Base-by-base conservation (phyloP, 2,888 invertebrate genomes). In the Eupithecia tripunctaria region DNA sequence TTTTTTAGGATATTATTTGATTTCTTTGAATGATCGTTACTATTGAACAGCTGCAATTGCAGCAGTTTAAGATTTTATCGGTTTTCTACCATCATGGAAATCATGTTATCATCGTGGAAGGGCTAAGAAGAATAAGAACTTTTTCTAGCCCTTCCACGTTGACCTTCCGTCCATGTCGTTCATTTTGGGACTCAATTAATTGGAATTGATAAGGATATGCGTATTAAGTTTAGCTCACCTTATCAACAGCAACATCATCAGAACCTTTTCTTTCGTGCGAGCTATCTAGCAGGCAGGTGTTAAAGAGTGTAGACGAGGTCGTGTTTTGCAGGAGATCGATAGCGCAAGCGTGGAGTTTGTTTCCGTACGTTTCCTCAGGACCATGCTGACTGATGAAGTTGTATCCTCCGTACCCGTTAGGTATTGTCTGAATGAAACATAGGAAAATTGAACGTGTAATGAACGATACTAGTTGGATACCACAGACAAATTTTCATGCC, bases 331-430 rank as follows among this genome's bases (percentile, higher is more conserved):
- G 84, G 18, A 96, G 88, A 51, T 86, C 78, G 18, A 87, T 83
- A 7, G 86, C 95, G 87, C 97, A 97, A 0, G 97, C 96, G 86
- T 97, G 97, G 72, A 97, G 95, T 81, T 95, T 97, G 86, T 97
- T 97, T 0, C 97, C 97, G 15, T 73, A 70, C 0, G 67, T 67
- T 56, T 73, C 73, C 25, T 21, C 63, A 12, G 70, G 67, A 25
- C 73, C 73, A 62, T 73, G 73, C 36, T 73, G 73, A n/a, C 73
- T 67, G 25, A 6, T 12, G 56, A 73, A 73, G 25, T 70, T 63
- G 59, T 25, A 56, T 25, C 63, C 32, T 5, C 73, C 66, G 21
- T 64, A 59, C 32, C 25, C 63, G 10, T 56, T 51, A n/a, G 29
- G 41, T 64, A 36, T 43, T 10, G 73, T 70, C 73, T 73, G 56